Conservation (phyloP, 2,888 invertebrate species). For the Macrosiphum euphorbiae region DNA sequence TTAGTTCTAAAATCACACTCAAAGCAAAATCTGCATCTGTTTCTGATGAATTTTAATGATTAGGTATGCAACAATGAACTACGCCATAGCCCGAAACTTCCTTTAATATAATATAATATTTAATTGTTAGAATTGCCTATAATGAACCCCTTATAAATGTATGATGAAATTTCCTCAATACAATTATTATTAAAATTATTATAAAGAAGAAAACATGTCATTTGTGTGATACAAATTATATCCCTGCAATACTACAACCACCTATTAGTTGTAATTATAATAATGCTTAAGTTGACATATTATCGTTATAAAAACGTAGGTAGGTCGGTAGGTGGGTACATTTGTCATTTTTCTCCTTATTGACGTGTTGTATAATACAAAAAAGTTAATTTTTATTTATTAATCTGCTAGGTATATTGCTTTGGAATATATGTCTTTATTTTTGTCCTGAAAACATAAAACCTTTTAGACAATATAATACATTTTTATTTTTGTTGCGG, state of each 20-base stretch:
- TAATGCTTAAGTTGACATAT: no score
- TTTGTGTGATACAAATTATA: neutral
- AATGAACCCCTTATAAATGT: neutral
- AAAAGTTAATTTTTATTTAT: neutral
- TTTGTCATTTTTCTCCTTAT: neutral
- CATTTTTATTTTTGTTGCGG: neutral
- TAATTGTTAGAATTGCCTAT: neutral
- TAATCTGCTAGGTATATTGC: neutral
- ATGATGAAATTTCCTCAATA: neutral
- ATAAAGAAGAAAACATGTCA: neutral
- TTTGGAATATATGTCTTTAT: neutral
- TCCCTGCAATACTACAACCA: no score
- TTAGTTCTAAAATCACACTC: no score
- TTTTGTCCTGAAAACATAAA: neutral
- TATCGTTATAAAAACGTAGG: neutral
- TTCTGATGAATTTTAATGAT: no score
- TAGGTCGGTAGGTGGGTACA: neutral
- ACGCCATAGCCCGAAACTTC: no score
- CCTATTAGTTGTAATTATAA: no score
- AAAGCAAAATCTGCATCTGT: no score
- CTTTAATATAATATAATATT: neutral
- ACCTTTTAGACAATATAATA: neutral
- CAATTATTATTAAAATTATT: neutral
- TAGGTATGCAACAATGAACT: no score
- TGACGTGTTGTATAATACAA: neutral